phyloP scores from a whole-genome alignment of 2,797 vertebrate species.

The Acridotheres tristis region DNA sequence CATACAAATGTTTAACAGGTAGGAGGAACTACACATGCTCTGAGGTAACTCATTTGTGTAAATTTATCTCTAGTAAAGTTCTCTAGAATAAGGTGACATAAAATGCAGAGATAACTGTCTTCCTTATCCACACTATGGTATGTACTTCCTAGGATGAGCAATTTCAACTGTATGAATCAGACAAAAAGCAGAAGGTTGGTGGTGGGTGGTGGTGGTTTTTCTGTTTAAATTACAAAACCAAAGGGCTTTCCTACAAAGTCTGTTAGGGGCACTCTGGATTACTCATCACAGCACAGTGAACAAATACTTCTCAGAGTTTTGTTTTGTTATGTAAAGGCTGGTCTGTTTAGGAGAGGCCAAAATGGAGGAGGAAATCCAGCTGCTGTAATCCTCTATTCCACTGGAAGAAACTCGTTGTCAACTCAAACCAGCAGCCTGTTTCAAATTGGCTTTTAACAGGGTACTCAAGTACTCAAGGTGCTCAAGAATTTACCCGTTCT shows the following conservation, averaged over 20 bases:
- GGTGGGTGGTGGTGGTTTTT: not conserved
- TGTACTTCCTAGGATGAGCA: not conserved
- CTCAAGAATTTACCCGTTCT: not conserved
- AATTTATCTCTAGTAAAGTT: not conserved
- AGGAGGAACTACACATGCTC: not conserved
- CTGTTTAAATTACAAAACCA: too few species aligned
- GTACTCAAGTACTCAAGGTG: not conserved
- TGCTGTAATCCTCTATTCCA: not conserved
- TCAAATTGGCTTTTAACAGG: not conserved
- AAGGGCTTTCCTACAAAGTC: too few species aligned
- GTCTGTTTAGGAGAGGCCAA: not conserved
- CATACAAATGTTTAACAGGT: not conserved
- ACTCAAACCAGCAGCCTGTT: not conserved
- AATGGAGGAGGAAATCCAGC: not conserved
- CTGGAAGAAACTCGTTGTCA: not conserved
- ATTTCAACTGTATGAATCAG: not conserved
- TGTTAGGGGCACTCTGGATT: not conserved
- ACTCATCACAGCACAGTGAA: not conserved
- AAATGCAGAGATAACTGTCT: not conserved
- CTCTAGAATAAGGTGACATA: not conserved
- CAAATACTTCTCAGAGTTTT: not conserved
- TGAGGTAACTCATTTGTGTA: not conserved
- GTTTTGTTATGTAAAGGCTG: not conserved
- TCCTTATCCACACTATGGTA: not conserved
- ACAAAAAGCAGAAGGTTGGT: not conserved